Conservation (phyloP, 2,113 vertebrate species). For the Ellobius talpinus region DNA sequence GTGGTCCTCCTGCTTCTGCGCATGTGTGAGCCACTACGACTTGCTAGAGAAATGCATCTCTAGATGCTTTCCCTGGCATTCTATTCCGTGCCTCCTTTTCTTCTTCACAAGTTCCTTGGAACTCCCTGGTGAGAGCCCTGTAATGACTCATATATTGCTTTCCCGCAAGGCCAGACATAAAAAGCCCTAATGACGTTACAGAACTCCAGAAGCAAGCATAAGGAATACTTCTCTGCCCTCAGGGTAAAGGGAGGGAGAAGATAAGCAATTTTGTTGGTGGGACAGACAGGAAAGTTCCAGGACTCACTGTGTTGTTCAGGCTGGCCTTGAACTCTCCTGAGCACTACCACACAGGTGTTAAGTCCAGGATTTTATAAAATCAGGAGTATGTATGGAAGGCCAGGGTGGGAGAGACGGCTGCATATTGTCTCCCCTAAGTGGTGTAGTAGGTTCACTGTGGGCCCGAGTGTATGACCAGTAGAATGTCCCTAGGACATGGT, state of each 20-base stretch:
- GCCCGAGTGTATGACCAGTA: not conserved
- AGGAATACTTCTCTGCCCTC: not conserved
- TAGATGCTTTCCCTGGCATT: not conserved
- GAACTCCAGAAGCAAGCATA: not conserved
- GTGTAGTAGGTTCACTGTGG: not conserved
- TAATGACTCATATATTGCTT: not conserved
- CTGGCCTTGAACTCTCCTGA: not conserved
- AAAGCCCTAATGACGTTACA: not conserved
- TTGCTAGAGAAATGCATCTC: not conserved
- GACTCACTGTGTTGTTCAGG: too few relatives aligned
- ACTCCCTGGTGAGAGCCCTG: not conserved
- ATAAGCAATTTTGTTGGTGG: not conserved
- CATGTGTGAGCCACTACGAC: not conserved
- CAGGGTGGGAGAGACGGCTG: not conserved
- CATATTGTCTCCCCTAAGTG: not conserved
- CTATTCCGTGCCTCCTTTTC: not conserved
- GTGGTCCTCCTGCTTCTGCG: not conserved
- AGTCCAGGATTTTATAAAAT: constrained; percentile 1
- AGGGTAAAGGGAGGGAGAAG: not conserved
- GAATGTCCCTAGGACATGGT: not conserved
- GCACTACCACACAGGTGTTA: not conserved
- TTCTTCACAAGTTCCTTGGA: not conserved
- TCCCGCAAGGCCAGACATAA: not conserved
- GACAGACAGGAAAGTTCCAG: not conserved
- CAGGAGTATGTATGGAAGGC: not conserved